phyloP scores from a whole-genome alignment of 2,888 invertebrate genomes.

The Mimachlamys varia region DNA sequence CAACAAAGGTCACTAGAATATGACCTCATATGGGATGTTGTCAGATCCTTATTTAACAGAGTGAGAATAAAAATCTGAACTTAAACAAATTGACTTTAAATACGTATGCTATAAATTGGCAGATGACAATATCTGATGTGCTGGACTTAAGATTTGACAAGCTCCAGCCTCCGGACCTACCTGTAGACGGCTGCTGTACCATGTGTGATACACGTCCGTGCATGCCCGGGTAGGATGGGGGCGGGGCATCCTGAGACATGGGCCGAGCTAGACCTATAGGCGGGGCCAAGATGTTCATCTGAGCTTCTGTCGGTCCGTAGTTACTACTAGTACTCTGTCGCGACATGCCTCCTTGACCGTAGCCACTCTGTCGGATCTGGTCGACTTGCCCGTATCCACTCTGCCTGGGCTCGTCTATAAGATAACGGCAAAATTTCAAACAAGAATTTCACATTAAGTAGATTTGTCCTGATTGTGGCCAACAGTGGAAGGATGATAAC shows the following conservation, averaged over 20 bases:
- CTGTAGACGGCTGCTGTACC: constrained; percentile 57
- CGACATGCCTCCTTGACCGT: background rate
- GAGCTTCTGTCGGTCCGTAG: background rate
- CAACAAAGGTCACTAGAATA: no score
- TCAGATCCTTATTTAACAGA: no score
- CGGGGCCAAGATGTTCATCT: constrained; percentile 55
- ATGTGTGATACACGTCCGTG: constrained; percentile 44
- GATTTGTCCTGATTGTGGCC: no score
- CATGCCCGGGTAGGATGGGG: constrained; percentile 48
- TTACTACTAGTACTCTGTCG: constrained; percentile 47
- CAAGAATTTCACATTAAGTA: no score
- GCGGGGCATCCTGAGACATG: constrained; percentile 60
- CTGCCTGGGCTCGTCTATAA: background rate
- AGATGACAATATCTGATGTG: background rate
- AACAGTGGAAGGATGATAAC: no score
- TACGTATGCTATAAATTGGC: background rate
- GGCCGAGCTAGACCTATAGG: constrained; percentile 72
- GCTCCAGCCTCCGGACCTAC: constrained; percentile 46
- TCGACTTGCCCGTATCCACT: constrained; percentile 12
- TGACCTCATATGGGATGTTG: no score
- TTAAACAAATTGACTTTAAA: no score
- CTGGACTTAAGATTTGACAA: background rate
- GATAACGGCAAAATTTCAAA: background rate
- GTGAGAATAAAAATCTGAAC: no score
- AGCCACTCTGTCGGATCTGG: constrained; percentile 21